Evolutionary conservation across 2,797 vertebrate species (phyloP), one percentile per base, ranked within the genome.

Genomic region (Acestrorhynchus altus): DNA sequence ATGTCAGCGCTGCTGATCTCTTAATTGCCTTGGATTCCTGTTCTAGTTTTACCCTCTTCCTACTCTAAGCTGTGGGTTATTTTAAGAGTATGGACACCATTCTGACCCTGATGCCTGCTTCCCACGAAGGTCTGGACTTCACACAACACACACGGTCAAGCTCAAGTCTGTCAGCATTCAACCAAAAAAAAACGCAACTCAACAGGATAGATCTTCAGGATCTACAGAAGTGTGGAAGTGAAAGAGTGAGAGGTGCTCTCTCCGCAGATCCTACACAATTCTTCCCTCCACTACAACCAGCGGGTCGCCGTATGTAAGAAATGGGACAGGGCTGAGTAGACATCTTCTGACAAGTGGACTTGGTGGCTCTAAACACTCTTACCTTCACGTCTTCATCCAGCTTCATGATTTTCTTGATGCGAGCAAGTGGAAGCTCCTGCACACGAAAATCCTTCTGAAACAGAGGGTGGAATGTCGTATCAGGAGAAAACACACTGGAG

Each of bases 331-430:
- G n/a, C 26, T 47, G 22, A 42, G 35, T 22, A 13, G 75, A 63
- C 20, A 10, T 44, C 22, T 10, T 11, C 54, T 70, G 46, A 78
- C 28, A 59, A 44, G 28, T 60, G 12, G 24, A 28, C 54, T n/a
- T 15, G 46, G 26, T 20, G 5, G 16, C 4, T n/a, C 2, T 2
- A 15, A 15, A 20, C 1, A 31, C 69, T 80, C 61, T 85, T 91
- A 99, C 98, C 95, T 99, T 99, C 82, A 99, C 98, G 82, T 99
- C 98, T 88, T 99, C 98, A 93, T 99, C 98, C 87, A 99, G 89
- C 87, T 99, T 99, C 98, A 99, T 99, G 86, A 99, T 99, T 91
- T 99, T 99, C 93, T 99, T 99, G 87, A 99, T 99, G 69, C 98
- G 96, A 86, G 98, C 98, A 76, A 99, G 88, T 73, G 97, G 98